Conservation (phyloP, 2,888 invertebrate genomes). For the Cheilosia pagana region DNA sequence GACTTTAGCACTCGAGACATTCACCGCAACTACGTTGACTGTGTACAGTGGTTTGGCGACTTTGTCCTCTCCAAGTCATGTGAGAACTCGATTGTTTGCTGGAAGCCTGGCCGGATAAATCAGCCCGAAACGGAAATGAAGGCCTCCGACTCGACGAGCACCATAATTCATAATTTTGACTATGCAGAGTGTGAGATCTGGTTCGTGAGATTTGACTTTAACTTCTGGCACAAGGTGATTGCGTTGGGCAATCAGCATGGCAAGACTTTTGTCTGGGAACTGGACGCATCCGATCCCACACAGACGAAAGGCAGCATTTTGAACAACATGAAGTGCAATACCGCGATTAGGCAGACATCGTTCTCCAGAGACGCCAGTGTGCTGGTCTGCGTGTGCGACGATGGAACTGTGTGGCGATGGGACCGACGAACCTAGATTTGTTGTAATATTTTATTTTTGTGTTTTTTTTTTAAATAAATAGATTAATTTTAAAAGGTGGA, state of each 20-base stretch:
- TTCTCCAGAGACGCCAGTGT: conserved; percentile 94
- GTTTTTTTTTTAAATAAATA: conserved; percentile 50
- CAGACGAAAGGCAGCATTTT: conserved; percentile 91
- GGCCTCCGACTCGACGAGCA: conserved; percentile 90
- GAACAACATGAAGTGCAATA: conserved; percentile 92
- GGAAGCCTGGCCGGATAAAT: conserved; percentile 96
- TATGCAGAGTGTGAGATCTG: conserved; percentile 98
- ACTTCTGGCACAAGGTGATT: conserved; percentile 95
- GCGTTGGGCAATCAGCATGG: conserved; percentile 98
- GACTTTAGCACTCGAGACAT: conserved; percentile 98
- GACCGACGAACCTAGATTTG: conserved; percentile 84
- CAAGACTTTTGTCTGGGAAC: conserved; percentile 96
- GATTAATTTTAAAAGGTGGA: conserved; percentile 26
- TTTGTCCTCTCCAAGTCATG: conserved; percentile 98
- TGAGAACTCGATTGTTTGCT: conserved; percentile 97
- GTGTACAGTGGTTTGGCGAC: conserved; percentile 98
- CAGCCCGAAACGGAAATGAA: conserved; percentile 89
- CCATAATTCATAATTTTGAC: conserved; percentile 94
- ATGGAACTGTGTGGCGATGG: conserved; percentile 98
- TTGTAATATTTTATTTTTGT: conserved; percentile 11
- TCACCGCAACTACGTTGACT: conserved; percentile 99
- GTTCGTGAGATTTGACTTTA: conserved; percentile 98
- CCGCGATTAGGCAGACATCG: conserved; percentile 96
- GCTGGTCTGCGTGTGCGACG: conserved; percentile 97
- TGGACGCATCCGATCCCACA: conserved; percentile 93